Evolutionary conservation across 2,113 vertebrate genomes (phyloP).

Genomic region (Microtus pennsylvanicus): DNA sequence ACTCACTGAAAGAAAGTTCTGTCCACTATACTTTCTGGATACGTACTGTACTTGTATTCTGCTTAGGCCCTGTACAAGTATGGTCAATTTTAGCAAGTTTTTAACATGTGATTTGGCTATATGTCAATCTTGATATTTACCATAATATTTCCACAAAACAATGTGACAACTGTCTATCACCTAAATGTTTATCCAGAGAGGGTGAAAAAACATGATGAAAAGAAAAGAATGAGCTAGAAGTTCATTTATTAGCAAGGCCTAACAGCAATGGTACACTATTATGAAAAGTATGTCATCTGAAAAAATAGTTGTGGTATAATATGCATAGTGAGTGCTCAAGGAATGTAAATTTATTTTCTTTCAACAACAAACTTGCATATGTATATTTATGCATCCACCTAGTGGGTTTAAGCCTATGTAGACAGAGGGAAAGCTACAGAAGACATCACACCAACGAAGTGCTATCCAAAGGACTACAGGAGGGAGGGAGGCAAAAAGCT

Average conservation of each 20-base stretch:
- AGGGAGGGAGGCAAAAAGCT: background rate
- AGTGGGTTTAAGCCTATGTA: background rate
- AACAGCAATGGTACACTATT: background rate
- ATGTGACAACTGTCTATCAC: background rate
- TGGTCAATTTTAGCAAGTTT: background rate
- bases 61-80: background rate
- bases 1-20: background rate
- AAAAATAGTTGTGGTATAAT: background rate
- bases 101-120: background rate
- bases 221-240: background rate
- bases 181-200: background rate
- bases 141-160: constrained; percentile 3
- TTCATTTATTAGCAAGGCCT: constrained; percentile 1
- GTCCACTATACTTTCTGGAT: background rate
- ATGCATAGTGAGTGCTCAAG: background rate
- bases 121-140: background rate
- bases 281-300: background rate
- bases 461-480: background rate
- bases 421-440: background rate
- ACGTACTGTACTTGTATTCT: background rate
- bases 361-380: background rate
- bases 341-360: background rate
- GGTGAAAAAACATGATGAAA: background rate
- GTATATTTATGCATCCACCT: background rate
- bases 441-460: background rate